A percentile compares a stretch with the other conserved stretches of the same genome.
Evolutionary conservation across 2,113 vertebrate genomes (phyloP).

Genomic region (Neopipo cinnamomea): DNA sequence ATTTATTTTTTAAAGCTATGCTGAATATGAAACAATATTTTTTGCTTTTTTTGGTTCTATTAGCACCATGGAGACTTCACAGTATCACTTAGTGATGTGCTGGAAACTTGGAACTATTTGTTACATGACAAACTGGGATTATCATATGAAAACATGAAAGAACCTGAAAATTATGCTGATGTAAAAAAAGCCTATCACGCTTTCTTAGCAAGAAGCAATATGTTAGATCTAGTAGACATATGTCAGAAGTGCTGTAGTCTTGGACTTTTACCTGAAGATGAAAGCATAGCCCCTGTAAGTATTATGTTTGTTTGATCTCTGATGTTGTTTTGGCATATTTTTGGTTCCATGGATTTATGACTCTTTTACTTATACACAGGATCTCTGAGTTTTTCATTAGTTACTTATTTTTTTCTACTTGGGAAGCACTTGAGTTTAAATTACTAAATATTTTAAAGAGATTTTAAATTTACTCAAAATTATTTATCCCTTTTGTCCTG

Average conservation of each 20-base stretch:
- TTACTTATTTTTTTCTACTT: not conserved
- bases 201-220: constrained; percentile 85
- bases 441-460: not conserved
- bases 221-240: constrained; percentile 89
- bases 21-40: not conserved
- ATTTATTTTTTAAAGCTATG: not conserved
- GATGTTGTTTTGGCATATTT: not conserved
- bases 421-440: not conserved
- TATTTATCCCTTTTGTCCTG: not conserved
- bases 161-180: constrained; percentile 79
- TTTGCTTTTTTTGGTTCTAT: not conserved
- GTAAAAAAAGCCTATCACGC: constrained; percentile 79
- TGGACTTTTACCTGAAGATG: constrained; percentile 68
- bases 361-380: not conserved
- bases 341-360: not conserved
- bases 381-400: not conserved
- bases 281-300: constrained; percentile 82
- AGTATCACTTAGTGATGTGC: constrained; percentile 86
- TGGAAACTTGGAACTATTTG: constrained; percentile 88
- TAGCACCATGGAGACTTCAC: constrained; percentile 84
- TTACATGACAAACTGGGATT: constrained; percentile 86
- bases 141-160: constrained; percentile 56
- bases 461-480: not conserved
- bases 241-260: constrained; percentile 75
- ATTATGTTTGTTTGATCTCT: constrained; percentile 16